phyloP scores from a whole-genome alignment of 64 coral and sea anemone genomes.

The Hydrozoanthus tunicans region DNA sequence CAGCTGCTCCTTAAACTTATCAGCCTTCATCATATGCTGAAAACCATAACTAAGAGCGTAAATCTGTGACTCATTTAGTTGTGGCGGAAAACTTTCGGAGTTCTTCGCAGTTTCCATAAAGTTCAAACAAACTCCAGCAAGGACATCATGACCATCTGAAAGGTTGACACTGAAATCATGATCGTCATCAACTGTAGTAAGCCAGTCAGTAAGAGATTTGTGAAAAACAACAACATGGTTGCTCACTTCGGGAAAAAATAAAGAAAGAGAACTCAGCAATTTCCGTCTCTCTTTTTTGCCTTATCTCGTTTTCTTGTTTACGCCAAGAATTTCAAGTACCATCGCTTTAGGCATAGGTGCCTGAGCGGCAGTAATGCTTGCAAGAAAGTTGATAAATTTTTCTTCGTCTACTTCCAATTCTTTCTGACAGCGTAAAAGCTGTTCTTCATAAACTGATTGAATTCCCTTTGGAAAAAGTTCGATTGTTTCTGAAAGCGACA shows the following conservation, averaged over 20 bases:
- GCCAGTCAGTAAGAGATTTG: conserved; percentile 20
- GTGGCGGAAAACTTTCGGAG: not conserved
- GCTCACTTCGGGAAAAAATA: not conserved
- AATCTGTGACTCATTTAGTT: not conserved
- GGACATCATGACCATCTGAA: not conserved
- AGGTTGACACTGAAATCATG: too few relatives aligned
- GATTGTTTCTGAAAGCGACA: not conserved
- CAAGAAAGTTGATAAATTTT: not conserved
- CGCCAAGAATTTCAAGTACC: not conserved
- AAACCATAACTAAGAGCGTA: conserved; percentile 7
- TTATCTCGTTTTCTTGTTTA: not conserved
- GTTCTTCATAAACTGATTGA: not conserved
- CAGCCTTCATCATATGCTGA: not conserved
- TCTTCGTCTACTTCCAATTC: not conserved
- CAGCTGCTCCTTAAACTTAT: not conserved
- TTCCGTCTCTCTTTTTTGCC: not conserved
- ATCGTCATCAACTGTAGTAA: conserved; percentile 8
- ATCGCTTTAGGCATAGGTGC: not conserved
- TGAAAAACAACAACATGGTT: conserved; percentile 3
- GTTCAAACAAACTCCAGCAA: not conserved
- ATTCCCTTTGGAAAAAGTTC: conserved; percentile 14
- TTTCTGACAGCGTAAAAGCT: not conserved
- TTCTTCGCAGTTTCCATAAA: too few relatives aligned
- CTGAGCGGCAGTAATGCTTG: not conserved
- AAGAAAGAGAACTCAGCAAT: conserved; percentile 13